Evolutionary conservation across 2,797 vertebrate genomes (phyloP).

Genomic region (Brotula barbata): DNA sequence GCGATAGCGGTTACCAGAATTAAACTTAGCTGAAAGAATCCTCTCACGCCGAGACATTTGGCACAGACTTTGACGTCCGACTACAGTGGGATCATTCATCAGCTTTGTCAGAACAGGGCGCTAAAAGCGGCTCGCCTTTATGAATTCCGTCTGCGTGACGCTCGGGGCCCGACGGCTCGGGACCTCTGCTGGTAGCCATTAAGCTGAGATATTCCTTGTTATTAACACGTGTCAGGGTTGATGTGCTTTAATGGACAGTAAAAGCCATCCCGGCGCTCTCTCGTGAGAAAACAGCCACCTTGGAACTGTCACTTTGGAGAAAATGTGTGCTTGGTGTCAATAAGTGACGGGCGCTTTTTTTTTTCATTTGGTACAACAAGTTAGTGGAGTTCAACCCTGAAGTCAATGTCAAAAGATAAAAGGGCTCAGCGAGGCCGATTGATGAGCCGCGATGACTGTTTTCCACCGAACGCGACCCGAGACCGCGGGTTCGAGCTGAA

Average conservation of each 20-base stretch:
- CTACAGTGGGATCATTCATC: constrained; percentile 44
- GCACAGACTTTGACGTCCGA: constrained; percentile 10
- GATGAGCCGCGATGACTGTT: constrained; percentile 29
- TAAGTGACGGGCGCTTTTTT: no score
- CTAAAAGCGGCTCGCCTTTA: constrained; percentile 46
- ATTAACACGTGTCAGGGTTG: constrained; percentile 54
- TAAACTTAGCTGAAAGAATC: neutral
- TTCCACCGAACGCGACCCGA: constrained; percentile 24
- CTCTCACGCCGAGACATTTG: constrained; percentile 1
- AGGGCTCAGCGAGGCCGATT: neutral
- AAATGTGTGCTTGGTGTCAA: constrained; percentile 29
- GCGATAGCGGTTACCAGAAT: neutral
- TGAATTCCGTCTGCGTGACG: constrained; percentile 44
- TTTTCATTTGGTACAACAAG: constrained; percentile 29
- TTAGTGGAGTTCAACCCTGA: constrained; percentile 28
- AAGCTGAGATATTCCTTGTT: constrained; percentile 46
- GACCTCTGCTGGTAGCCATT: constrained; percentile 44
- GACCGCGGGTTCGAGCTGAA: constrained; percentile 5
- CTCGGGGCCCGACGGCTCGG: constrained; percentile 30
- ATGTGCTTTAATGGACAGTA: constrained; percentile 68
- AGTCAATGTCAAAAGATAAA: constrained; percentile 34
- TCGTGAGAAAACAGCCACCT: constrained; percentile 49
- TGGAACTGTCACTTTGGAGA: constrained; percentile 50
- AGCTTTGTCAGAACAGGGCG: constrained; percentile 21
- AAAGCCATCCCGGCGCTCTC: constrained; percentile 56